These are phyloP conservation scores for Agrotis ipsilon DNA, from an alignment of 2,888 invertebrate species.

Conservation along the genomic window DNA sequence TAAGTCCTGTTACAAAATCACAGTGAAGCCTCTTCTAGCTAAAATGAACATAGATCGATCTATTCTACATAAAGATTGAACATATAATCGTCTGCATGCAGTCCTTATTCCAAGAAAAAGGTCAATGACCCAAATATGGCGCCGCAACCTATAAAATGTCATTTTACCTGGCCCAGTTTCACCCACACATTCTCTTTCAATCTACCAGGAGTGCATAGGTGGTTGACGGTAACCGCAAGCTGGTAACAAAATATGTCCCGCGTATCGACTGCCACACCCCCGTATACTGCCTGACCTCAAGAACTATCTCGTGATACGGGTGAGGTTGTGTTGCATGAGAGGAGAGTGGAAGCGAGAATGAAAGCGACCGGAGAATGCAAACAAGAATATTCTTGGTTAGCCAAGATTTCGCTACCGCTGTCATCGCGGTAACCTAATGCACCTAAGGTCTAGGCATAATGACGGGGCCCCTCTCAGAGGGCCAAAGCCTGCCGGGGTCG, in stretches of 20 bases:
- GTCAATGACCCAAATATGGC: not conserved
- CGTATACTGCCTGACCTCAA: conserved; percentile 65
- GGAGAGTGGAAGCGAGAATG: conserved; percentile 9
- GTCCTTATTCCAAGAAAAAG: not conserved
- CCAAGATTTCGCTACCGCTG: too few species aligned
- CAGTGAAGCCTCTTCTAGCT: not conserved
- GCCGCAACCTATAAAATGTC: not conserved
- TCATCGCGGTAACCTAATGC: too few species aligned
- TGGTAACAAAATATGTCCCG: conserved; percentile 54
- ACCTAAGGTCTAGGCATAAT: too few species aligned
- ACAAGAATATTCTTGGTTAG: not conserved
- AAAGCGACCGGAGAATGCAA: not conserved
- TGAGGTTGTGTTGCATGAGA: conserved; percentile 30
- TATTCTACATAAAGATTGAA: not conserved
- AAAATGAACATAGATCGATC: not conserved
- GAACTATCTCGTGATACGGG: conserved; percentile 59
- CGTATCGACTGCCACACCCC: conserved; percentile 70
- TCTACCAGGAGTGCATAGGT: conserved; percentile 43
- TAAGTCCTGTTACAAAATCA: not conserved
- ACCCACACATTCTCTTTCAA: conserved; percentile 1
- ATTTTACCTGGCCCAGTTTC: not conserved
- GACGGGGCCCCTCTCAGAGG: too few species aligned
- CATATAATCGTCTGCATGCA: not conserved
- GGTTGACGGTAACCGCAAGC: conserved; percentile 28
- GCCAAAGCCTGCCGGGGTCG: too few species aligned